Evolutionary conservation across 92 coral and sea anemone species (phyloP), one percentile per base, ranked within the genome.

Genomic region (Epizoanthus illoricatus): DNA sequence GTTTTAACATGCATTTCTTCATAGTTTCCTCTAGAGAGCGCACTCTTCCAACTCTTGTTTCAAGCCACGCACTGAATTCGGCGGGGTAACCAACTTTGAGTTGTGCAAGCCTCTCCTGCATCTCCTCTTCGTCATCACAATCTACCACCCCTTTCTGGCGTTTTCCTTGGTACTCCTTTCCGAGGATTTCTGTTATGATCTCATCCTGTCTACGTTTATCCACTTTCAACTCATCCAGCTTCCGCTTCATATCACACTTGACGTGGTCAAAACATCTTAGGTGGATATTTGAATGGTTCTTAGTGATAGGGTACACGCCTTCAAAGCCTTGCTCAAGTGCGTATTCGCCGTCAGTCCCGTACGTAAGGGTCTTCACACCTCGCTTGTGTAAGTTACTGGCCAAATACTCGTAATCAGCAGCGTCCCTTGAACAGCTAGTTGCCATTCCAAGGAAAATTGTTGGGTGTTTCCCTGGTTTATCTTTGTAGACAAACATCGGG

Each of bases 401-500:
- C 15, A 83, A 67, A 42, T 73, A 83, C 64, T 79, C 88, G 42
- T 87, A 78, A 55, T 88, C 88, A 6, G 69, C 58, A 43, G 56
- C 72, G 39, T 84, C 90, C 58, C 83, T 83, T 7, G 84, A 62
- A 19, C 65, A 60, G 39, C 87, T 82, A 56, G 90, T 87, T 72
- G 80, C 59, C 81, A 87, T 82, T 74, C 83, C 90, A 64, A 74
- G 75, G 70, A 87, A 80, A 40, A 75, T 59, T 40, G 86, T 82
- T 5, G 84, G 87, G 79, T 87, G 84, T 66, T 87, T 87, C 78
- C 43, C n/a, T 74, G 67, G 41, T 41, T 87, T 87, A 39, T 20
- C 23, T 54, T 83, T 83, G 60, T 60, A 57, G 36, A 83, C 90
- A 59, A 87, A 87, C 90, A 87, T 87, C 11, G 90, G 90, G 43